phyloP scores from a whole-genome alignment of 2,113 vertebrate genomes.

The Onychostoma macrolepis region DNA sequence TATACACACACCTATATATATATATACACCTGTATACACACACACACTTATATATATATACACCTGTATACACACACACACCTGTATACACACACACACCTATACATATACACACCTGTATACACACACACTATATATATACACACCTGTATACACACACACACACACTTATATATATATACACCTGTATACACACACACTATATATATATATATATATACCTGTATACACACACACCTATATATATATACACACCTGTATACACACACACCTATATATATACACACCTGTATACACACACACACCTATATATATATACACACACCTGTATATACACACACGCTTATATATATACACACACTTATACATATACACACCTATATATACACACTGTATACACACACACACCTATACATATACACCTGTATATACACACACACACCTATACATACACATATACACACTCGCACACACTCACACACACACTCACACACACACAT shows the following conservation, averaged over 20 bases:
- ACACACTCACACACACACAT: conserved; percentile 46
- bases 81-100: background rate
- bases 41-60: background rate
- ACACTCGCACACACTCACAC: background rate
- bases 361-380: conserved; percentile 9
- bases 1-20: background rate
- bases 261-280: background rate
- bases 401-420: background rate
- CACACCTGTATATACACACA: background rate
- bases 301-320: background rate
- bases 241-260: background rate
- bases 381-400: conserved; percentile 47
- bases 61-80: background rate
- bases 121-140: background rate
- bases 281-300: too few relatives aligned
- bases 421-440: background rate
- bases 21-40: background rate
- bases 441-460: background rate
- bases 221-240: background rate
- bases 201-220: too few relatives aligned
- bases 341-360: too few relatives aligned
- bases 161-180: background rate
- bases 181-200: background rate
- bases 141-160: too few relatives aligned
- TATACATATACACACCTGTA: background rate